These are phyloP conservation scores for Pogonus chalceus DNA, from an alignment of 1,140 invertebrate genomes.

Conservation along the genomic window DNA sequence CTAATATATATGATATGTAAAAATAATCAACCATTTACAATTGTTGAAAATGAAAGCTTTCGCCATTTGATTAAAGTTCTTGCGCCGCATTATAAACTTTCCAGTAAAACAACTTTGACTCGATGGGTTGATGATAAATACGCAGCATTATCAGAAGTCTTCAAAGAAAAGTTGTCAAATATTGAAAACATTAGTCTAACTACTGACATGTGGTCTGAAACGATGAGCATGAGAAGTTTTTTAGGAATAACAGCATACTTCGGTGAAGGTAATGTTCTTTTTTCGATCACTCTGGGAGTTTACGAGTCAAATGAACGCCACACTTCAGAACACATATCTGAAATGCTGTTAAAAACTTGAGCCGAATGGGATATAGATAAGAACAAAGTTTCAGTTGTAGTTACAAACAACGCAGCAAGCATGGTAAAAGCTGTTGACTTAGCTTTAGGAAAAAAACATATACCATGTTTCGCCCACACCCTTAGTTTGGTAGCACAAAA, in stretches of 20 bases:
- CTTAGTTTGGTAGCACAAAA: conserved; percentile 33
- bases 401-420: conserved; percentile 35
- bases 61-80: too few species aligned
- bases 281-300: conserved; percentile 23
- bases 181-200: too few species aligned
- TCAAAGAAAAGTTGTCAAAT: too few species aligned
- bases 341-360: conserved; percentile 26
- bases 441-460: conserved; percentile 32
- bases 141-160: too few species aligned
- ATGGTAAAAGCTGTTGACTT: conserved; percentile 32
- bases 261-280: conserved; percentile 17
- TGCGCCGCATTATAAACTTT: too few species aligned
- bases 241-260: conserved; percentile 26
- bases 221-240: conserved; percentile 22
- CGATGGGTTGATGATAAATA: too few species aligned
- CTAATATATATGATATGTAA: too few species aligned
- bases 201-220: too few species aligned
- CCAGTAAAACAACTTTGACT: too few species aligned
- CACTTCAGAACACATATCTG: conserved; percentile 26
- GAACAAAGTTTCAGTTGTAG: conserved; percentile 32
- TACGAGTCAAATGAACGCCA: conserved; percentile 25
- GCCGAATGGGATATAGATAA: conserved; percentile 30
- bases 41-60: too few species aligned
- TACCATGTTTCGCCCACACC: conserved; percentile 36
- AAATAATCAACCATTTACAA: too few species aligned